Evolutionary conservation across 1,140 invertebrate species (phyloP).

Genomic region (Drosophila pallidifrons): DNA sequence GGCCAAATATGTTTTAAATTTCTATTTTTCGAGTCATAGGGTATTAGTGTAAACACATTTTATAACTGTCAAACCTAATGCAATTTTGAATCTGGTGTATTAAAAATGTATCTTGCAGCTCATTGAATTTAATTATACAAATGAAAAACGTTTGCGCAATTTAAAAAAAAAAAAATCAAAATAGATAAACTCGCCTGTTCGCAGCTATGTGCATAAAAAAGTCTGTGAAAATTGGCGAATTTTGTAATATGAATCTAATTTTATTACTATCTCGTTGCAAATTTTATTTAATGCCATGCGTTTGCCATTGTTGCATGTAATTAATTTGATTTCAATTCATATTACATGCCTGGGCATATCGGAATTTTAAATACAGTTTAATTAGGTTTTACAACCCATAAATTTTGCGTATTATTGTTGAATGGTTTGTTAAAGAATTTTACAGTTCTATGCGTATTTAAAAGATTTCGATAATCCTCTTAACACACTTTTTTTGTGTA

Average conservation of each 20-base stretch:
- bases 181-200: conserved; percentile 1
- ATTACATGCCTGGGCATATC: conserved; percentile 51
- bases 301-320: conserved; percentile 57
- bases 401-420: not conserved
- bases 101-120: conserved; percentile 42
- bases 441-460: not conserved
- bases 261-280: conserved; percentile 48
- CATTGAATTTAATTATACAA: conserved; percentile 75
- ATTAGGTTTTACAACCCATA: conserved; percentile 13
- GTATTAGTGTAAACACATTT: conserved; percentile 19
- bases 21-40: conserved; percentile 1
- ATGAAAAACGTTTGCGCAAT: conserved; percentile 61
- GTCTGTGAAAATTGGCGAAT: conserved; percentile 44
- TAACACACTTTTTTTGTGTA: not conserved
- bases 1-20: conserved; percentile 3
- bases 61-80: conserved; percentile 9
- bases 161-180: conserved; percentile 38
- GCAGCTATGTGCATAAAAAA: conserved; percentile 12
- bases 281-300: conserved; percentile 36
- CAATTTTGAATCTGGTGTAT: conserved; percentile 32
- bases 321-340: conserved; percentile 65
- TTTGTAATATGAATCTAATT: conserved; percentile 64
- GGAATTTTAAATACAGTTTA: conserved; percentile 43
- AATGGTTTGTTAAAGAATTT: not conserved
- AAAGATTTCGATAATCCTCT: not conserved